Evolutionary conservation across 2,797 vertebrate species (phyloP).

Genomic region (Urophycis tenuis): DNA sequence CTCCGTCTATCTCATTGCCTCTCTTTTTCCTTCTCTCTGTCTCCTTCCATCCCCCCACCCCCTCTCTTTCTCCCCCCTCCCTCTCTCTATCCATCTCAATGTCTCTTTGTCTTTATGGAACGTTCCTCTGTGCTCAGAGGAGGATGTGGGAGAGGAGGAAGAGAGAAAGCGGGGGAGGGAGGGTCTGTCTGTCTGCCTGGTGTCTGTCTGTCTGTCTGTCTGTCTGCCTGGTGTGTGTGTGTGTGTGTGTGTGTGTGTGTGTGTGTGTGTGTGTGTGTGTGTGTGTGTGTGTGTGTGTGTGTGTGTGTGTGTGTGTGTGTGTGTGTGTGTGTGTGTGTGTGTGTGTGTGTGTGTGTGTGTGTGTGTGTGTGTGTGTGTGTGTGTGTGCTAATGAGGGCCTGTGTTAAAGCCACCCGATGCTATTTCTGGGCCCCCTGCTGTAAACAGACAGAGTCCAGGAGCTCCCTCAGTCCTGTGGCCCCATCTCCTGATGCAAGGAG

Average conservation of each 20-base stretch:
- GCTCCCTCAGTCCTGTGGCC: conserved; percentile 53
- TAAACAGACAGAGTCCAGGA: conserved; percentile 71
- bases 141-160: not conserved
- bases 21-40: not conserved
- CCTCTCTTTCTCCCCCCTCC: conserved; percentile 5
- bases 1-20: not conserved
- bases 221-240: too few relatives aligned
- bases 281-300: too few relatives aligned
- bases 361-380: too few relatives aligned
- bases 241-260: too few relatives aligned
- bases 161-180: not conserved
- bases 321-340: too few relatives aligned
- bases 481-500: conserved; percentile 20
- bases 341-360: too few relatives aligned
- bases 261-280: too few relatives aligned
- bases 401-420: conserved; percentile 71
- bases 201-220: too few relatives aligned
- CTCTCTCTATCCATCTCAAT: conserved; percentile 5
- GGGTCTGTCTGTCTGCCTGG: too few relatives aligned
- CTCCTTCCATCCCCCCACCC: not conserved
- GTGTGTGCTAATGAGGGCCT: conserved; percentile 63
- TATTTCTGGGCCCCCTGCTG: conserved; percentile 68
- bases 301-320: too few relatives aligned
- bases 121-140: not conserved
- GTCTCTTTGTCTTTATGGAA: not conserved